Base-by-base conservation (phyloP, 2,797 vertebrate species). In the Muscicapa comitata region DNA sequence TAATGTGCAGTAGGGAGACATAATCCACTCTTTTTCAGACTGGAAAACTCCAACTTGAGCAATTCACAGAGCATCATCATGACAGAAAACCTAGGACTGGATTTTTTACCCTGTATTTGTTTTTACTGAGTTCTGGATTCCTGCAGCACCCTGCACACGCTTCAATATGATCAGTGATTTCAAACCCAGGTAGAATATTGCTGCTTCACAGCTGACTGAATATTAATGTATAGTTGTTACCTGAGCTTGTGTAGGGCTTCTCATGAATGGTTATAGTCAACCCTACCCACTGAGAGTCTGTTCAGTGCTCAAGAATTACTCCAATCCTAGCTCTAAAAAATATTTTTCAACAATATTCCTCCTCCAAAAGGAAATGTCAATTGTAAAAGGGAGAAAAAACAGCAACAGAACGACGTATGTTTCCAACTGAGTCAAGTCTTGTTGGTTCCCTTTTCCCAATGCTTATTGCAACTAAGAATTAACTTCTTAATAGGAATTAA, bases 401-500 rank as follows among this genome's bases (percentile, higher is more conserved):
- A 55, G 61, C 37, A 82, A 21, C 20, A 91, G 33, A 81, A 81
- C 21, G 28, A 66, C 15, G 33, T 81, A 77, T 76, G 65, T 84
- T 71, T 33, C 84, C 58, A 91, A 65, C 1, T 14, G 6, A 91
- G 21, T 21, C 45, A 90, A 72, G 73, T 78, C 73, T 80, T 90
- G 18, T 54, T 89, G 74, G 50, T 63, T 95, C 67, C 74, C 93
- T 83, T 17, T 94, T 94, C 92, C 91, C 72, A 79, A 71, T 89
- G 84, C 63, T 55, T 94, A 91, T 75, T 95, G 80, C 59, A 90
- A 94, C 84, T 85, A 82, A 96, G 82, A 96, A 94, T 90, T 95
- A 40, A 76, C 28, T 94, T 94, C 73, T 97, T 96, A 97, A 96
- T 83, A 88, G 66, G 78, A 96, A 97, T 95, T 96, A 95, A 97